Evolutionary conservation across 2,113 vertebrate genomes (phyloP).

Genomic region (Puntigrus tetrazona): DNA sequence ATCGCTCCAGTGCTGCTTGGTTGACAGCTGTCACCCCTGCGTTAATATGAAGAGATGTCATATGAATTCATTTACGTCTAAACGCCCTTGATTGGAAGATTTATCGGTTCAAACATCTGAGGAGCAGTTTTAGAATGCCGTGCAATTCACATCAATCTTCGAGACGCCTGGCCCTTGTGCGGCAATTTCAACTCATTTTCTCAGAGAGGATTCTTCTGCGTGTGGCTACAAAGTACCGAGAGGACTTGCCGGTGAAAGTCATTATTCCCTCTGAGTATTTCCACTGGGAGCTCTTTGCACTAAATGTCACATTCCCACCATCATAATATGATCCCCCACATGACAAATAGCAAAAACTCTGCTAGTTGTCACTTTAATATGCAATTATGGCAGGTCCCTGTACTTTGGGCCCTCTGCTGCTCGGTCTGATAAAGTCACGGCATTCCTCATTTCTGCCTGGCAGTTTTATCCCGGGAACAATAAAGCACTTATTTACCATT

Average conservation of each 20-base stretch:
- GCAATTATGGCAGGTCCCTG: conserved; percentile 50
- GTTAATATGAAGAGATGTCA: neutral
- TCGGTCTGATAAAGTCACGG: conserved; percentile 53
- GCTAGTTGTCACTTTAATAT: conserved; percentile 57
- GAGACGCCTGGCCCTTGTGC: conserved; percentile 13
- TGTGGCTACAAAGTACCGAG: neutral
- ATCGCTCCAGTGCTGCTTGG: neutral
- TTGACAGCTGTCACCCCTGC: conserved; percentile 26
- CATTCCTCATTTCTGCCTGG: conserved; percentile 27
- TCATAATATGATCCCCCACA: conserved; percentile 35
- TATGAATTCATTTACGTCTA: conserved; percentile 24
- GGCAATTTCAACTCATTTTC: conserved; percentile 26
- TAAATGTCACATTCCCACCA: conserved; percentile 32
- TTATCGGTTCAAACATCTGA: conserved; percentile 23
- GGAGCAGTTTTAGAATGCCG: neutral
- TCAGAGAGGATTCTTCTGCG: conserved; percentile 17
- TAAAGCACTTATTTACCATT: conserved; percentile 56
- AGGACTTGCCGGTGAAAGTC: conserved; percentile 31
- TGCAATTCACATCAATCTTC: conserved; percentile 26
- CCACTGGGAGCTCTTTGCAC: conserved; percentile 45
- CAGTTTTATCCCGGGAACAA: conserved; percentile 40
- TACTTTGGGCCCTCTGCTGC: conserved; percentile 44
- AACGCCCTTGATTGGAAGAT: conserved; percentile 33
- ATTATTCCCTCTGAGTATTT: conserved; percentile 47
- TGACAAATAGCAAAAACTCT: conserved; percentile 45